A percentile compares a stretch with the other conserved stretches of the same genome.
These are phyloP conservation scores for Alviniconcha marisindica DNA, from an alignment of 1,140 invertebrate species.

Conservation along the genomic window DNA sequence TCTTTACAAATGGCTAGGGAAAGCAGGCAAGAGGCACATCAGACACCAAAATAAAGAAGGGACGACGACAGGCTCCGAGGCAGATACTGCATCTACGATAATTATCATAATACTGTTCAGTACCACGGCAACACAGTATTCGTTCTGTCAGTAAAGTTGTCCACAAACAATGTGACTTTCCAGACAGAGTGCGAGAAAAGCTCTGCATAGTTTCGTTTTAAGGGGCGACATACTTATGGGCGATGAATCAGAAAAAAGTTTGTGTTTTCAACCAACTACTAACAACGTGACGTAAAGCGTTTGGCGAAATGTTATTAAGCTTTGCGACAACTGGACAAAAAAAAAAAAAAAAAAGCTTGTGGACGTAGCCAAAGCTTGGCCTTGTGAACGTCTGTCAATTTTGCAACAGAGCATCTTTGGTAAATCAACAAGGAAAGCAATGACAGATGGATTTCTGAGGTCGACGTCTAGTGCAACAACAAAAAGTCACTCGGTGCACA, in stretches of 20 bases:
- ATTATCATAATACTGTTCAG: background rate
- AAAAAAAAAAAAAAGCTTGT: background rate
- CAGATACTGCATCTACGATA: background rate
- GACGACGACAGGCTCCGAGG: background rate
- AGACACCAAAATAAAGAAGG: background rate
- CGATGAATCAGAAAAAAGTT: too few species aligned
- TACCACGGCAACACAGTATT: slow-evolving; percentile 7
- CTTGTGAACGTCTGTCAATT: background rate
- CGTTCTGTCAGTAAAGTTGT: background rate
- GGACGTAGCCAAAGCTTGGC: background rate
- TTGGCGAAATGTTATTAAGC: background rate
- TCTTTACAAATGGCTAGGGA: slow-evolving; percentile 10
- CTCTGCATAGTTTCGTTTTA: too few species aligned
- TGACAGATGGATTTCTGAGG: background rate
- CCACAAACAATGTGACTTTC: too few species aligned
- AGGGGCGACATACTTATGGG: too few species aligned
- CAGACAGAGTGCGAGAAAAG: too few species aligned
- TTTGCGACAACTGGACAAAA: background rate
- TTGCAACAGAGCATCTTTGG: background rate
- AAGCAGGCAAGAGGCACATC: slow-evolving; percentile 15
- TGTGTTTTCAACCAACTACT: too few species aligned
- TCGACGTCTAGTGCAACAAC: background rate
- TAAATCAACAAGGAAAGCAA: background rate
- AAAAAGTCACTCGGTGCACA: background rate
- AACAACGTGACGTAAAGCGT: background rate